Evolutionary conservation across 2,888 invertebrate genomes (phyloP).

Genomic region (Julus scanicus): DNA sequence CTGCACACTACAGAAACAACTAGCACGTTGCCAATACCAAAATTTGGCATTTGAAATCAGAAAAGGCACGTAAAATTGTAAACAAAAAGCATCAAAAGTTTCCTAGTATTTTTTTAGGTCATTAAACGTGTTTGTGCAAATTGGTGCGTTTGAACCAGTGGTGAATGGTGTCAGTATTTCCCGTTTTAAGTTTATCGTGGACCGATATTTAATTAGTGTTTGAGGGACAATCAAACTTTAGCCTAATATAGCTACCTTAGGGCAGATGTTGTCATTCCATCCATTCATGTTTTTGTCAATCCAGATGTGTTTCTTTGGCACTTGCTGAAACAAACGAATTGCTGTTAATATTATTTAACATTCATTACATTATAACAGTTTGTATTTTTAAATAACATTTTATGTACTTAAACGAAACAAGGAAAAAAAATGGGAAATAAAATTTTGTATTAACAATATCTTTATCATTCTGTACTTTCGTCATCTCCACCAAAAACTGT

Average conservation of each 20-base stretch:
- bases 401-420: background rate
- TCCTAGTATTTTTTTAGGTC: no score
- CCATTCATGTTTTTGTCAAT: background rate
- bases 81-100: no score
- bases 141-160: background rate
- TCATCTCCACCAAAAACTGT: conserved; percentile 34
- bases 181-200: background rate
- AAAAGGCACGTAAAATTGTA: no score
- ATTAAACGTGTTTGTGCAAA: background rate
- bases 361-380: background rate
- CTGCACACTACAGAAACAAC: background rate
- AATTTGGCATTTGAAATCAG: background rate
- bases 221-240: no score
- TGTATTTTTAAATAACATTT: conserved; percentile 24
- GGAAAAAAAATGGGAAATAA: conserved; percentile 38
- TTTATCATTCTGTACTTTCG: background rate
- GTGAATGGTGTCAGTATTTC: background rate
- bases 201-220: no score
- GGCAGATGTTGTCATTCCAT: background rate
- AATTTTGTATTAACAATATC: background rate
- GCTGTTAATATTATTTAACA: background rate
- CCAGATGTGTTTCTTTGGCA: background rate
- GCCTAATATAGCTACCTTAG: no score
- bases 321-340: background rate
- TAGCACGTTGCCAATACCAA: background rate